Conservation (phyloP, 2,888 invertebrate species). For the Drosophila neoperkinsi region DNA sequence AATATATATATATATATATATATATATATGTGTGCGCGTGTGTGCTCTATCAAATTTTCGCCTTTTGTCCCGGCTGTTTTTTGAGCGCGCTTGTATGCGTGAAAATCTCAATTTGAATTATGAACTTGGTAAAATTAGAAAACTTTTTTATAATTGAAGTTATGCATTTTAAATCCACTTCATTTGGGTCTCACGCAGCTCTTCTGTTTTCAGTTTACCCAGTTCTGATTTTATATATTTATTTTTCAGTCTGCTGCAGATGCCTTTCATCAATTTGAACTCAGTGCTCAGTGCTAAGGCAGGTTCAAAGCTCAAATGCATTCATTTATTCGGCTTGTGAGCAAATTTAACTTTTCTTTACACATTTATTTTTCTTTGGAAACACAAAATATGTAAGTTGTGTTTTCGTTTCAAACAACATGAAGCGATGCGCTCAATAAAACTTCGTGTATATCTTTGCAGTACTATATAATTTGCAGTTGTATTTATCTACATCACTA, state of each 20-base stretch:
- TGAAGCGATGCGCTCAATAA: background rate
- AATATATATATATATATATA: background rate
- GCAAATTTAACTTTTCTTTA: background rate
- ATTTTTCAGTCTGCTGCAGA: constrained; percentile 6
- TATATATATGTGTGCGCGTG: constrained; percentile 8
- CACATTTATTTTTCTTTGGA: background rate
- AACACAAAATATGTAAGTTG: background rate
- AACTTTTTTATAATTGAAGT: constrained; percentile 77
- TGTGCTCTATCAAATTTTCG: constrained; percentile 24
- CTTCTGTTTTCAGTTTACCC: constrained; percentile 1
- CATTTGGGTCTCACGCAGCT: constrained; percentile 22
- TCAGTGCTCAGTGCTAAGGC: background rate
- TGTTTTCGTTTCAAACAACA: background rate
- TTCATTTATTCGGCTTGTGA: constrained; percentile 13
- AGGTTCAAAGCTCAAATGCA: constrained; percentile 10
- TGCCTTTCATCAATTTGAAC: background rate
- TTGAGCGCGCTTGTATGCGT: constrained; percentile 47
- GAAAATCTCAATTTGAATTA: constrained; percentile 66
- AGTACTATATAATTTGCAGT: background rate
- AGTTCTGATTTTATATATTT: constrained; percentile 15
- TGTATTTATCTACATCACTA: background rate
- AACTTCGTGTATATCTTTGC: background rate
- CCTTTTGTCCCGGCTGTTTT: constrained; percentile 42
- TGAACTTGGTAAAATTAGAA: constrained; percentile 69
- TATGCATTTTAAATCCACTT: constrained; percentile 66